Evolutionary conservation across 2,888 invertebrate species (phyloP), one percentile per base, ranked within the genome.

Genomic region (Invenusta paracnida): DNA sequence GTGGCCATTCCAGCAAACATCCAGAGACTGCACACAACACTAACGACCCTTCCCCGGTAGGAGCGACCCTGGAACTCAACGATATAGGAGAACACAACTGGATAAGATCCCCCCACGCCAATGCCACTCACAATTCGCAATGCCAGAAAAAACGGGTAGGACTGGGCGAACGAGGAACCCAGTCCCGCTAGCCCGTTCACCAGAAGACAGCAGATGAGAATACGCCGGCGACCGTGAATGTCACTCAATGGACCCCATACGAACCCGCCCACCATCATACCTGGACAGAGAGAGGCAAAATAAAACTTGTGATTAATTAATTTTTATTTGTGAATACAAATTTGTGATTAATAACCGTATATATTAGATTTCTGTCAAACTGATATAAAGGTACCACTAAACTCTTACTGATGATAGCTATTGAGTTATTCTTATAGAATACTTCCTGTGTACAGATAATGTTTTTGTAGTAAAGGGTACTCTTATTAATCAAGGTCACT

Each of bases 21-120:
- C 96, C 96, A 96, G 92, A 96, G 96, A 85, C 96, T 96, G 87
- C 96, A 96, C 94, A 96, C 95, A 91, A 95, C 95, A 89, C 96
- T 96, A 89, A 96, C 93, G 96, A 96, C 96, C 85, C 95, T 95
- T 84, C 96, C 96, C 89, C 96, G 94, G 91, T 95, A 95, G 88
- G 94, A 93, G 92, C 95, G 96, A 86, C 96, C 96, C 92, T 96
- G 96, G 92, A 96, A 96, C 92, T 96, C 96, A 87, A 96, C 95
- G 92, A 96, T 96, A 92, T 96, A 96, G 28, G 96, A 95, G 95
- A 96, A 96, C 92, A 96, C 95, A 88, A 96, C 96, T 87, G 96
- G 96, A 91, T 96, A 95, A 90, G 95, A 95, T 88, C 95, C 95
- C 89, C 95, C 95, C 89, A 95, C 93, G 88, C 96, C 96, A 90